Evolutionary conservation across 2,797 vertebrate species (phyloP).

Genomic region (Sebastes diploproa): DNA sequence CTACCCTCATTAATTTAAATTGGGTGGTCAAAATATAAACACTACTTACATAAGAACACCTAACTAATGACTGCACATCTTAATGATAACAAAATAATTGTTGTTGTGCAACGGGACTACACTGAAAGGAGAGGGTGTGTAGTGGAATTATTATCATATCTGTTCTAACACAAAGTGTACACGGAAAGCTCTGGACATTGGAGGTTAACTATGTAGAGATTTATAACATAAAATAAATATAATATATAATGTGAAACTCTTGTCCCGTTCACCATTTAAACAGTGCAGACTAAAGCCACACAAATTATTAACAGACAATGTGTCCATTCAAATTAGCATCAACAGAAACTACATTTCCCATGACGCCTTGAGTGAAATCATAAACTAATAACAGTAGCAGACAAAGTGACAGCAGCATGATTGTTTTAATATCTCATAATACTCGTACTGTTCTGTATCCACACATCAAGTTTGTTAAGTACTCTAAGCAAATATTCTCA

Average conservation of each 20-base stretch:
- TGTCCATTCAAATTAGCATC: too few relatives aligned
- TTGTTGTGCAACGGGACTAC: background rate
- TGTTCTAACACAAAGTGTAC: too few relatives aligned
- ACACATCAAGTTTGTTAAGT: background rate
- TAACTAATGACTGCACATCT: background rate
- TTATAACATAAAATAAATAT: background rate
- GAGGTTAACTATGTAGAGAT: background rate
- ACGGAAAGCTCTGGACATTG: too few relatives aligned
- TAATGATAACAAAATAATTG: background rate
- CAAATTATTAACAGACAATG: background rate
- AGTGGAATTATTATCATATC: background rate
- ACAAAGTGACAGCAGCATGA: background rate
- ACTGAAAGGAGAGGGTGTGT: background rate
- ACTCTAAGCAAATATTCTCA: background rate
- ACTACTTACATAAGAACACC: background rate
- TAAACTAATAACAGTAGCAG: background rate
- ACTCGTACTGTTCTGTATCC: background rate
- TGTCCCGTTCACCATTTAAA: background rate
- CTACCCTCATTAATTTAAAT: background rate
- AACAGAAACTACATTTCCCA: background rate
- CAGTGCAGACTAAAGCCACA: background rate
- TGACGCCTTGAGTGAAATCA: background rate
- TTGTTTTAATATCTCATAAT: background rate
- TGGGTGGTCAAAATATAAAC: background rate
- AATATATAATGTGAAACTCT: background rate